Base-by-base conservation (phyloP, 2,888 invertebrate genomes). In the Seladonia tumulorum region DNA sequence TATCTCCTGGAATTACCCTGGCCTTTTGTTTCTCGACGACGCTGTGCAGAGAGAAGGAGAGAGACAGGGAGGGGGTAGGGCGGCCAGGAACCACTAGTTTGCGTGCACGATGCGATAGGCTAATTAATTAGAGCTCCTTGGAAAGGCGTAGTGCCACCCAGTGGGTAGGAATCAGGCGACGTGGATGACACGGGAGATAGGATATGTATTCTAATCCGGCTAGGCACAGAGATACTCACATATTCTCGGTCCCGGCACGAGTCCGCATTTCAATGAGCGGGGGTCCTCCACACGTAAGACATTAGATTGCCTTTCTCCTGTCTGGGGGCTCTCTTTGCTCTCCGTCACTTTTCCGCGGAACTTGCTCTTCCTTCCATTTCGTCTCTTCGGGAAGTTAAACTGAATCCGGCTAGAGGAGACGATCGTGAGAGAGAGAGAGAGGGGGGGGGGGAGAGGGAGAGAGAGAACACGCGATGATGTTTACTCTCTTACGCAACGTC, bases 191-290 rank as follows among this genome's bases (percentile, higher is more conserved):
- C 91, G 78, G 71, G 78, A 88, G 91, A 89, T 89, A 89, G 90
- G 88, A 89, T 90, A 90, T 91, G 87, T 87, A 91, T 91, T 91
- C 90, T 90, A 89, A 90, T 88, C 86, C 82, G 75, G 76, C 79
- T 75, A 79, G 78, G 66, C 63, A 35, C 81, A 70, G 84, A 87
- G 78, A 85, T 88, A 89, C 88, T 83, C 82, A 57, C 84, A 78
- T 84, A 84, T 81, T 76, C 81, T 79, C 79, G 39, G 68, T 49
- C 12, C 29, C 74, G 70, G 66, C 68, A 76, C 80, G 73, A 78
- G 85, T 71, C 88, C 90, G 90, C 91, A 90, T 90, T 91, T 89
- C 90, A 91, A 90, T 90, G 91, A 91, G 82, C 79, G 29, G 8
- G 8, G 63, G 16, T 29, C 68, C 39, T 70, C 77, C 63, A 42